A percentile compares a stretch with the other conserved stretches of the same genome.
phyloP scores from a whole-genome alignment of 2,113 vertebrate species.

The Corythornis madagascariensis region DNA sequence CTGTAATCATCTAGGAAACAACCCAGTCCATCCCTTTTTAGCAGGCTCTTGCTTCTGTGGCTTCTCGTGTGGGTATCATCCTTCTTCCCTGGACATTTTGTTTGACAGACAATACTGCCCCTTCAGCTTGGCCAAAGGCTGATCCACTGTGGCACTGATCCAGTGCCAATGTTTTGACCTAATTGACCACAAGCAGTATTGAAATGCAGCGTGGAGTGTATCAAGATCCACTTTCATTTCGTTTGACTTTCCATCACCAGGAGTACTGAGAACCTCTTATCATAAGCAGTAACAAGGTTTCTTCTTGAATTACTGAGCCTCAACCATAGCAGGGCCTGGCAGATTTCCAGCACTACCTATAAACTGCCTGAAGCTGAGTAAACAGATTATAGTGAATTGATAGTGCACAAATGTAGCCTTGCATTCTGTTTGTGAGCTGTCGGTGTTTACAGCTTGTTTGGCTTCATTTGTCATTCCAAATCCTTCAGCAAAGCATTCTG shows the following conservation, averaged over 20 bases:
- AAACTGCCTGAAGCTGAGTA: conserved; percentile 39
- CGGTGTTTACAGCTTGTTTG: conserved; percentile 25
- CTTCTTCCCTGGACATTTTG: background rate
- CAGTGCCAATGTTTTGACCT: background rate
- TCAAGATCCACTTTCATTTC: conserved; percentile 4
- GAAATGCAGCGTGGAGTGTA: background rate
- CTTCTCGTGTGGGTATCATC: background rate
- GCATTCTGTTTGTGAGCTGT: conserved; percentile 8
- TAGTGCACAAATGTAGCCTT: conserved; percentile 31
- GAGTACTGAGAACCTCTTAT: conserved; percentile 22
- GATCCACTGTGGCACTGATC: background rate
- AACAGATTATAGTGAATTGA: conserved; percentile 58
- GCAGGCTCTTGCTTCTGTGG: background rate
- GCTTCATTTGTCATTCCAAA: conserved; percentile 47
- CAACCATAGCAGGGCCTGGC: background rate
- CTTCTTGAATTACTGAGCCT: conserved; percentile 46
- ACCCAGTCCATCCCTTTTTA: background rate
- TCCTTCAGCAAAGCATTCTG: background rate
- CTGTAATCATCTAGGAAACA: background rate
- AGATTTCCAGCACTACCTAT: conserved; percentile 35
- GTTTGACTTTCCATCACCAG: conserved; percentile 34
- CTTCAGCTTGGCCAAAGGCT: background rate
- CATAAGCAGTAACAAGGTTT: background rate
- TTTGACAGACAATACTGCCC: background rate
- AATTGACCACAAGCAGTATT: background rate